Evolutionary conservation across 2,888 invertebrate species (phyloP).

Genomic region (Apamea crenata): DNA sequence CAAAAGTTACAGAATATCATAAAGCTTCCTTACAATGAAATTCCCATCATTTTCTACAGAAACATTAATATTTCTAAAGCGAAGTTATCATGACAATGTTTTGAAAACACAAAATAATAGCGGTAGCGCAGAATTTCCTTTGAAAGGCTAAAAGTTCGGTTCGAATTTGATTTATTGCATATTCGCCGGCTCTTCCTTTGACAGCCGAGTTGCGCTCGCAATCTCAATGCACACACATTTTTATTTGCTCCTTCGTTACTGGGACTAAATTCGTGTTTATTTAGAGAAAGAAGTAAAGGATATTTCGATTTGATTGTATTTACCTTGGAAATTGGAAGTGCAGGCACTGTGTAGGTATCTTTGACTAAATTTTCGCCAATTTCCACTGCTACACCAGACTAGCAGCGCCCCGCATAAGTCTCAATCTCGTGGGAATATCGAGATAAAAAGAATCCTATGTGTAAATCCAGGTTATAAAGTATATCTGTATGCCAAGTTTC

Average conservation of each 20-base stretch:
- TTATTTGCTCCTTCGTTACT: conserved; percentile 68
- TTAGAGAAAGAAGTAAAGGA: conserved; percentile 36
- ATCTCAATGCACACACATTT: conserved; percentile 65
- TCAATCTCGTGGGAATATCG: not conserved
- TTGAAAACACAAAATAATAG: conserved; percentile 55
- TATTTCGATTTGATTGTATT: conserved; percentile 36
- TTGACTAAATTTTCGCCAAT: not conserved
- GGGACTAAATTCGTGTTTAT: conserved; percentile 52
- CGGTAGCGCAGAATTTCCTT: conserved; percentile 58
- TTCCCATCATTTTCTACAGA: conserved; percentile 15
- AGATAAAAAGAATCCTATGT: not conserved
- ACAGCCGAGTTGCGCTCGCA: conserved; percentile 62
- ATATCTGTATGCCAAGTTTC: not conserved
- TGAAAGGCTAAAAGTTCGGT: conserved; percentile 65
- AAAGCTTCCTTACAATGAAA: not conserved
- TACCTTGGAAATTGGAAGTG: conserved; percentile 25
- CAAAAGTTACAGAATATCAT: not conserved
- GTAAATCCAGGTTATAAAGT: not conserved
- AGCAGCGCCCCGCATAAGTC: not conserved
- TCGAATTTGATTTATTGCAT: conserved; percentile 74
- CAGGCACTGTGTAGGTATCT: not conserved
- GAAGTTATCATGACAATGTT: conserved; percentile 54
- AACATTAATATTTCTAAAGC: conserved; percentile 46
- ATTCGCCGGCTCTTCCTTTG: conserved; percentile 65
- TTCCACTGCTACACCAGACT: not conserved